Evolutionary conservation across 1,140 invertebrate genomes (phyloP), one percentile per base, ranked within the genome.

Genomic region (Megalopta genalis): DNA sequence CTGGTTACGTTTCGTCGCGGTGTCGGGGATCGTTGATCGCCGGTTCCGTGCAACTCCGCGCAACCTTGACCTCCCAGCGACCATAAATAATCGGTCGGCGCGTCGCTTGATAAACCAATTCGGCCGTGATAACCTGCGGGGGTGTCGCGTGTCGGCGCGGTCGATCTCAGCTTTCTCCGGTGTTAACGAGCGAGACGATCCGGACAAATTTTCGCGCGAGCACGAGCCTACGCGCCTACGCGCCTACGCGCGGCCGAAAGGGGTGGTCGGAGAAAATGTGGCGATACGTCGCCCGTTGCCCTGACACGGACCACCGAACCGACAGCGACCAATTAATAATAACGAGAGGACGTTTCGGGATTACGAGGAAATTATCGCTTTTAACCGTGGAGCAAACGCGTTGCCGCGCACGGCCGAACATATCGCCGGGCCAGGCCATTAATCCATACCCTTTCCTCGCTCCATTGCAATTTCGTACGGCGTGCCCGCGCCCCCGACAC

Each of bases 341-440:
- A 89, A 89, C 88, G 84, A 86, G 87, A 83, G 86, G 68, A 85
- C 78, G 84, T 88, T 88, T 80, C 83, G 77, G 85, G 80, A 88
- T 89, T 88, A 88, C 87, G 85, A 77, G 80, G 86, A 89, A 89
- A 89, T 89, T 88, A 89, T 89, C 88, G 86, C 85, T 89, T 88
- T 87, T 86, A 89, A 89, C 80, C 80, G 54, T 82, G 64, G 42
- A 12, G 64, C 23, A 42, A n/a, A n/a, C 23, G 71, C 42, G 39
- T 27, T 25, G 68, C 70, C 27, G 65, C 18, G 79, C 70, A 75
- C 73, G 39, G 66, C 25, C 25, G 77, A 83, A 80, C 77, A 67
- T 86, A 82, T 85, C 84, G 82, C 82, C 80, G 16, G 71, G 77
- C 70, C 82, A 54, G 72, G 68, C 83, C 80, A 82, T 85, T 86